A percentile compares a stretch with the other conserved stretches of the same genome.
Evolutionary conservation across 2,888 invertebrate species (phyloP).

Genomic region (Bellardia bayeri): DNA sequence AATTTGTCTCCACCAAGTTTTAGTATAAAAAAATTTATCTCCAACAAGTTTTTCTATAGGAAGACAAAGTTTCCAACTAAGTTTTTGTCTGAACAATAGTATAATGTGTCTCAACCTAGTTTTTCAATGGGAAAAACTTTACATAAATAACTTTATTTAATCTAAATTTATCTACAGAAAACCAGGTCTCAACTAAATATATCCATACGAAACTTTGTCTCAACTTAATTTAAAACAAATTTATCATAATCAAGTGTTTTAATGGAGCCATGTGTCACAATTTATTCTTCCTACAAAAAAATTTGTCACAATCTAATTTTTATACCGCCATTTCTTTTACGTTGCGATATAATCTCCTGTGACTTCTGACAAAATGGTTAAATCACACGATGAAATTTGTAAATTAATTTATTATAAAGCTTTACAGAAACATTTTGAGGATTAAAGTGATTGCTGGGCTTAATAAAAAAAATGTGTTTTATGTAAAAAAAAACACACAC

Average conservation of each 20-base stretch:
- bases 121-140: too few species aligned
- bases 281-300: not conserved
- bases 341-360: not conserved
- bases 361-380: not conserved
- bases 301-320: not conserved
- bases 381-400: conserved; percentile 7
- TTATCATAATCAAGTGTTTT: too few species aligned
- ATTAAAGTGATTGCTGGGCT: conserved; percentile 13
- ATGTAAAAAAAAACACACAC: not conserved
- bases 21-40: not conserved
- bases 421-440: not conserved
- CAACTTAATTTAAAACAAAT: too few species aligned
- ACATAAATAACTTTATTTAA: too few species aligned
- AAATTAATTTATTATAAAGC: conserved; percentile 5
- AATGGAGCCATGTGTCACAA: not conserved
- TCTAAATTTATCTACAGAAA: not conserved
- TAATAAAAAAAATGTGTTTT: not conserved
- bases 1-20: not conserved
- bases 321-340: too few species aligned
- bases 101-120: too few species aligned
- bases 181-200: not conserved
- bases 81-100: not conserved
- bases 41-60: not conserved
- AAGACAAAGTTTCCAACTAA: not conserved
- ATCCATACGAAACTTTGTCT: not conserved